Percentiles rank a stretch among this genome's conserved stretches.
These are phyloP conservation scores for Halictus rubicundus DNA, from an alignment of 1,140 invertebrate species.

Conservation along the genomic window DNA sequence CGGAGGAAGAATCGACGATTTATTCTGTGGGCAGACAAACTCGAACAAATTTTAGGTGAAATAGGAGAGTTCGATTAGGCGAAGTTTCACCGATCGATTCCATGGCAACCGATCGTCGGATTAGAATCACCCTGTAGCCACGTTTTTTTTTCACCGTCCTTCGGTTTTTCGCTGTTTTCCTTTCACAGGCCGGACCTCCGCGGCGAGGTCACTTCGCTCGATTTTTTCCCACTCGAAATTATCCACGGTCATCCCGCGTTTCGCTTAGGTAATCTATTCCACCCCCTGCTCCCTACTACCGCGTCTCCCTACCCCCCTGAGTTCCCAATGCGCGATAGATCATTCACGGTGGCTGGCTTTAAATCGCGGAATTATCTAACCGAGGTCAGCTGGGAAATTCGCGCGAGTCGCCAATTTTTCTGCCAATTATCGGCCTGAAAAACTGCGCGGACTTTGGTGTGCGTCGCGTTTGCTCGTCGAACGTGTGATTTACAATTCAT, in stretches of 20 bases:
- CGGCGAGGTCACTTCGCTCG: not conserved
- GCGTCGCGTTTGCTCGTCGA: too few relatives aligned
- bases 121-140: not conserved
- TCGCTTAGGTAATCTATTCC: conserved; percentile 1
- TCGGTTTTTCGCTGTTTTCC: not conserved
- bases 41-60: not conserved
- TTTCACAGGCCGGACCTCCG: not conserved
- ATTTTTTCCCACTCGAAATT: conserved; percentile 5
- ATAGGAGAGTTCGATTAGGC: too few relatives aligned
- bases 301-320: not conserved
- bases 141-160: not conserved
- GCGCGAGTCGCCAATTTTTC: too few relatives aligned
- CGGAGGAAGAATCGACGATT: too few relatives aligned
- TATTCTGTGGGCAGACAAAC: too few relatives aligned
- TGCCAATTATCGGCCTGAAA: too few relatives aligned
- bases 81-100: not conserved
- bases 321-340: not conserved
- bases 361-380: conserved; percentile 5
- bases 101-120: not conserved
- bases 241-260: conserved; percentile 3
- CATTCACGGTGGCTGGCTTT: conserved; percentile 10
- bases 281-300: not conserved
- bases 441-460: too few relatives aligned
- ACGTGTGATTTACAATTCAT: too few relatives aligned
- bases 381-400: not conserved